Evolutionary conservation across 2,888 invertebrate species (phyloP).

Genomic region (Schrankia costaestrigalis): DNA sequence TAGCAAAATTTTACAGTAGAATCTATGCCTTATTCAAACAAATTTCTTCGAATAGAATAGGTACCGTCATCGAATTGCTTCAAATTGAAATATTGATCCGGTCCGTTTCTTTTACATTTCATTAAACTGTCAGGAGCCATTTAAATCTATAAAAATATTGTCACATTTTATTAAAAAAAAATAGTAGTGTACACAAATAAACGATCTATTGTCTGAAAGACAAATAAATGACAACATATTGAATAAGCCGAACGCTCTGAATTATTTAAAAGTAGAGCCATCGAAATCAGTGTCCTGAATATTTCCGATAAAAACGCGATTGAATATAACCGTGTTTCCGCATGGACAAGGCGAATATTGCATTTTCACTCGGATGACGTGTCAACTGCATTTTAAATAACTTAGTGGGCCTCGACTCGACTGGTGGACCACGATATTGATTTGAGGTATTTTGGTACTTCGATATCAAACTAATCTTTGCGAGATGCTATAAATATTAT

Average conservation of each 20-base stretch:
- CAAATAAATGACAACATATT: constrained; percentile 24
- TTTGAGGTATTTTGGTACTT: constrained; percentile 51
- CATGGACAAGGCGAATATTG: constrained; percentile 72
- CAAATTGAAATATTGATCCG: no score
- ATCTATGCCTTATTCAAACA: no score
- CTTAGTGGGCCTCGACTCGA: constrained; percentile 54
- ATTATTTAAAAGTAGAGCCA: constrained; percentile 37
- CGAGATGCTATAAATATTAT: neutral
- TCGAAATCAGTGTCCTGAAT: constrained; percentile 43
- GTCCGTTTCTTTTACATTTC: no score
- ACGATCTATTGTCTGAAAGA: constrained; percentile 1
- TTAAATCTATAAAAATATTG: no score
- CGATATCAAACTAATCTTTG: constrained; percentile 13
- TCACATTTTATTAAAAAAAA: no score
- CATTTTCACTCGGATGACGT: constrained; percentile 72
- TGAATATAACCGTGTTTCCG: constrained; percentile 67
- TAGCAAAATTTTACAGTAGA: no score
- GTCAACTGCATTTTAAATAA: constrained; percentile 78
- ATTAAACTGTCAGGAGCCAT: no score
- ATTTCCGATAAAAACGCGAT: constrained; percentile 45
- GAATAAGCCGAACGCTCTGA: constrained; percentile 36
- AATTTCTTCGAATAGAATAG: no score
- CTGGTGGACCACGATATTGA: constrained; percentile 45
- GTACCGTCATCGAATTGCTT: no score
- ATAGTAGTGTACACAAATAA: neutral